Evolutionary conservation across 2,797 vertebrate genomes (phyloP), one percentile per base, ranked within the genome.

Genomic region (Sebastes taczanowskii): DNA sequence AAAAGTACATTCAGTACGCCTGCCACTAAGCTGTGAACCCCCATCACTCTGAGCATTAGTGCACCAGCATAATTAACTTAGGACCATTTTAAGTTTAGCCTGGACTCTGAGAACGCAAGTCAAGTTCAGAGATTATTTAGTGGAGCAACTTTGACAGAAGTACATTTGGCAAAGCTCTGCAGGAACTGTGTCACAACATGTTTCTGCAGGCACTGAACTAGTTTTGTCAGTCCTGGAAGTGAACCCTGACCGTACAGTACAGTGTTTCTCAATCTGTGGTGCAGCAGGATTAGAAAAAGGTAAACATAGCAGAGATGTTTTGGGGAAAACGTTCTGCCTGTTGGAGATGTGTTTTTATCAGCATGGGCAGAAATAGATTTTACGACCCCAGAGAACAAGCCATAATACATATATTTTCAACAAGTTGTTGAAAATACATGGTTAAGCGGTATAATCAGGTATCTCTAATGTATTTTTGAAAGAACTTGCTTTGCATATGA

Each of bases 1-100:
- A 78, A 84, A 80, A 85, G 81, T 65, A 77, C 78, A 86, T 55
- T 52, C 20, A 71, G 76, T 75, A 20, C 29, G 11, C 14, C 78
- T 38, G 70, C 7, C 42, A 42, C 53, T 3, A 59, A 64, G 53
- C 20, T 6, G n/a, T 53, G 18, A 74, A 53, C 56, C 22, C 55
- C 29, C n/a, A 22, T 82, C 69, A 68, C 59, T 53, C 7, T 56
- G 27, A 61, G 58, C 62, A 2, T 23, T 22, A 6, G 11, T 13
- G 11, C 5, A 56, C 10, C 16, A 14, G 5, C 16, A 10, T n/a
- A 38, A 52, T 46, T 22, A 30, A 20, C 9, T 16, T 2, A 1
- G 30, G 22, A 64, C 3, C 23, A 11, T 49, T 34, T 9, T 11
- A 10, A 22, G 11, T 7, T 58, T 6, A 38, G 18, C 10, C 29